phyloP scores from a whole-genome alignment of 2,113 vertebrate genomes.

The Phoxinus phoxinus region DNA sequence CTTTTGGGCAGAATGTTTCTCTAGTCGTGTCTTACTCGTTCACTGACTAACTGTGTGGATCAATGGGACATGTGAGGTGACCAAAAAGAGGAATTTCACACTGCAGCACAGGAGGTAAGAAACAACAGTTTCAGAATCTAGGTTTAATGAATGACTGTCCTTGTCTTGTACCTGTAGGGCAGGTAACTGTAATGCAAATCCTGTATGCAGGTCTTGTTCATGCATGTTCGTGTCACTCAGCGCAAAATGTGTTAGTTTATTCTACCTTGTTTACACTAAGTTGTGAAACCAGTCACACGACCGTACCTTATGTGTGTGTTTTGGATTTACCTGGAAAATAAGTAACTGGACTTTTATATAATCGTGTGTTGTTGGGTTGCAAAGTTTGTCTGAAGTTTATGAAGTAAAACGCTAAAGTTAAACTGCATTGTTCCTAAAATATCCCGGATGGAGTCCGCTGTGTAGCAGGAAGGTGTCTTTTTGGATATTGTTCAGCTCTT shows the following conservation, averaged over 20 bases:
- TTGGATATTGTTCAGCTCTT: slow-evolving; percentile 59
- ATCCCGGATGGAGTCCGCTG: slow-evolving; percentile 64
- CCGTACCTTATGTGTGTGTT: neutral
- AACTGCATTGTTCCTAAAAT: slow-evolving; percentile 66
- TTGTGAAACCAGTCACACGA: neutral
- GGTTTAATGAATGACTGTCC: neutral
- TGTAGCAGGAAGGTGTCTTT: slow-evolving; percentile 49
- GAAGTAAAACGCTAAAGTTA: neutral
- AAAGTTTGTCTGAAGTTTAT: neutral
- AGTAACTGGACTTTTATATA: neutral
- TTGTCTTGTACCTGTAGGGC: slow-evolving; percentile 33
- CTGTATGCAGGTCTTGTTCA: neutral
- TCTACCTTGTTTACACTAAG: neutral
- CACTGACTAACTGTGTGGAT: slow-evolving; percentile 34
- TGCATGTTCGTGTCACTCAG: neutral
- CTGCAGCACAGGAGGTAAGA: slow-evolving; percentile 68
- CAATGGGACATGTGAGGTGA: slow-evolving; percentile 65
- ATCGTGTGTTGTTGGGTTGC: neutral
- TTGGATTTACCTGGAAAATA: slow-evolving; percentile 4
- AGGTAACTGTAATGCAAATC: slow-evolving; percentile 21
- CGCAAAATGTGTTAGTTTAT: neutral
- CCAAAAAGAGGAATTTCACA: slow-evolving; percentile 53
- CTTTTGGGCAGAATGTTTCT: slow-evolving; percentile 50
- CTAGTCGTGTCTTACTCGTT: slow-evolving; percentile 2
- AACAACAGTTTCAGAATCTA: neutral